Base-by-base conservation (phyloP, 2,797 vertebrate species). In the Lophius americanus region DNA sequence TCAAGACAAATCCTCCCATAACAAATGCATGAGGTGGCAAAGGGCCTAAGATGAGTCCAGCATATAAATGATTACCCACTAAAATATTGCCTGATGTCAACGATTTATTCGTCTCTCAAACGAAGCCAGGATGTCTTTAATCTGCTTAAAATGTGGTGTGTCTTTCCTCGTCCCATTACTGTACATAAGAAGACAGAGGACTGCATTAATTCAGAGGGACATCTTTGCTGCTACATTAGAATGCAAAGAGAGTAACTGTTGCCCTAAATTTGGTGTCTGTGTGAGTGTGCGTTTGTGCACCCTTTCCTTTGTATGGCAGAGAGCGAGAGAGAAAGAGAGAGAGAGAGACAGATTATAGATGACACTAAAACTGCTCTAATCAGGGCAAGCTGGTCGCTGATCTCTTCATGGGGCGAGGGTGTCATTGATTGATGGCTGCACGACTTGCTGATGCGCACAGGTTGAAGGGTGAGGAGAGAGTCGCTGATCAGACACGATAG, bases 371-470 rank as follows among this genome's bases (percentile, higher is more conserved):
- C 79, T 13, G 65, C 81, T 83, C 67, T 88, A 87, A 90, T 88
- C 86, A 84, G 90, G 81, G 36, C 86, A 80, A 85, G 85, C 75
- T 74, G 86, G 84, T 75, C 50, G 64, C 85, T 83, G 85, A 86
- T 87, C 85, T 85, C 81, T 82, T 86, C 83, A 78, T 72, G 62
- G 75, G 84, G 73, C 60, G 51, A 35, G 44, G 53, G 41, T 61
- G 89, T 70, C 81, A 68, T 58, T 88, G 88, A 90, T 74, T 85
- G 91, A 90, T 90, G 75, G 85, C 74, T 5, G 52, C 67, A n/a
- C 47, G 33, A 76, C 65, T 76, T 76, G 87, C 90, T 87, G 88
- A 86, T 78, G 80, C 36, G 4, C 67, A 67, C 69, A 78, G 82
- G 82, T 82, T 76, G 83, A 72, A 76, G 73, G 79, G 62, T 65